Evolutionary conservation across 1,140 invertebrate genomes (phyloP).

Genomic region (Drosophila auraria): DNA sequence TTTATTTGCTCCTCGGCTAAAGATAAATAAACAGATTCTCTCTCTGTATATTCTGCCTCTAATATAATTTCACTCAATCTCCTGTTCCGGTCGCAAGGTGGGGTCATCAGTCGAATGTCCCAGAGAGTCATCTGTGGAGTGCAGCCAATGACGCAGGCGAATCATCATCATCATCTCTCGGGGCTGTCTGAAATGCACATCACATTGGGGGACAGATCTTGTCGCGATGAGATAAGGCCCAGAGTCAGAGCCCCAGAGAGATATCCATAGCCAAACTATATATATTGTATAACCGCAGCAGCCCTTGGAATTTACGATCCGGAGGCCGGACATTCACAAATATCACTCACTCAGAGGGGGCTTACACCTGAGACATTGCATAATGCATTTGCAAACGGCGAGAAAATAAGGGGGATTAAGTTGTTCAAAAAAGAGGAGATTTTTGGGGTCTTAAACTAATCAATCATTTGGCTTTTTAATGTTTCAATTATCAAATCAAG

Average conservation of each 20-base stretch:
- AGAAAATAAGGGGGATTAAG: background rate
- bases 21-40: constrained; percentile 22
- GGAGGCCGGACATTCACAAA: constrained; percentile 13
- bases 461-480: constrained; percentile 1
- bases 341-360: constrained; percentile 14
- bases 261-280: background rate
- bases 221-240: constrained; percentile 10
- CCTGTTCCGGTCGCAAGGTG: background rate
- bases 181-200: constrained; percentile 29
- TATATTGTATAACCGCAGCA: constrained; percentile 21
- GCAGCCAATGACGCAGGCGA: constrained; percentile 34
- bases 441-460: background rate
- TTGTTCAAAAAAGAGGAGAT: background rate
- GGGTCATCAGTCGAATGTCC: constrained; percentile 5
- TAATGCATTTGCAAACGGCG: constrained; percentile 1
- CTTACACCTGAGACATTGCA: background rate
- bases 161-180: background rate
- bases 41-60: background rate
- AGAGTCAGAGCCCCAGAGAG: background rate
- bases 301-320: constrained; percentile 21
- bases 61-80: constrained; percentile 19
- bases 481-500: constrained; percentile 30
- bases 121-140: constrained; percentile 3
- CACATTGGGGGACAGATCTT: constrained; percentile 27
- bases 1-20: constrained; percentile 61